These are phyloP conservation scores for Lithophane ornitopus DNA, from an alignment of 2,888 invertebrate species.

Conservation along the genomic window DNA sequence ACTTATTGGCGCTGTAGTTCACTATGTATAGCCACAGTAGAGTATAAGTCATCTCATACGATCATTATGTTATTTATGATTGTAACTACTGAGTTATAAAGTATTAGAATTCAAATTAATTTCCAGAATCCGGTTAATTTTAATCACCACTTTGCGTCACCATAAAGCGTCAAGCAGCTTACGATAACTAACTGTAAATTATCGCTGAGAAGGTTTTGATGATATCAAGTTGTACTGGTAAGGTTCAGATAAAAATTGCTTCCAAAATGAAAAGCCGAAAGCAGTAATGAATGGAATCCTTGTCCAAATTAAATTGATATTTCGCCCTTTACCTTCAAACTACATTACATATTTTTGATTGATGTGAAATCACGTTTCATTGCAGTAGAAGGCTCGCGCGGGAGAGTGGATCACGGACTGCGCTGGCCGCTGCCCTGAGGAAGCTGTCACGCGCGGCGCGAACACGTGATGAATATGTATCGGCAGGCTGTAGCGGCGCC, in stretches of 20 bases:
- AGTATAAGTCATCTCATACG: slow-evolving; percentile 44
- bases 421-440: slow-evolving; percentile 79
- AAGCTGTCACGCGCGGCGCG: slow-evolving; percentile 89
- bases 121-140: slow-evolving; percentile 53
- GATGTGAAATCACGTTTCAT: slow-evolving; percentile 26
- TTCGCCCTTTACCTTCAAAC: neutral
- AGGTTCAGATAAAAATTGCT: slow-evolving; percentile 19
- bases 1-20: slow-evolving; percentile 21
- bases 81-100: slow-evolving; percentile 45
- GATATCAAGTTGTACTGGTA: slow-evolving; percentile 44
- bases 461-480: slow-evolving; percentile 89
- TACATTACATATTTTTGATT: neutral
- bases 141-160: slow-evolving; percentile 48
- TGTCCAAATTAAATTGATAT: neutral
- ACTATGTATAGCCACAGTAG: slow-evolving; percentile 11
- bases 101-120: slow-evolving; percentile 49
- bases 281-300: slow-evolving; percentile 3
- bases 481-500: slow-evolving; percentile 87
- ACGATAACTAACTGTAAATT: slow-evolving; percentile 54
- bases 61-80: slow-evolving; percentile 63
- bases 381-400: slow-evolving; percentile 32
- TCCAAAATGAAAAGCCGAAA: slow-evolving; percentile 32
- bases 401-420: slow-evolving; percentile 27
- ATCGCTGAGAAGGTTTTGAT: slow-evolving; percentile 45
- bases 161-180: slow-evolving; percentile 54